These are phyloP conservation scores for Chrysomallon squamiferum DNA, from an alignment of 1,140 invertebrate genomes.

Conservation along the genomic window DNA sequence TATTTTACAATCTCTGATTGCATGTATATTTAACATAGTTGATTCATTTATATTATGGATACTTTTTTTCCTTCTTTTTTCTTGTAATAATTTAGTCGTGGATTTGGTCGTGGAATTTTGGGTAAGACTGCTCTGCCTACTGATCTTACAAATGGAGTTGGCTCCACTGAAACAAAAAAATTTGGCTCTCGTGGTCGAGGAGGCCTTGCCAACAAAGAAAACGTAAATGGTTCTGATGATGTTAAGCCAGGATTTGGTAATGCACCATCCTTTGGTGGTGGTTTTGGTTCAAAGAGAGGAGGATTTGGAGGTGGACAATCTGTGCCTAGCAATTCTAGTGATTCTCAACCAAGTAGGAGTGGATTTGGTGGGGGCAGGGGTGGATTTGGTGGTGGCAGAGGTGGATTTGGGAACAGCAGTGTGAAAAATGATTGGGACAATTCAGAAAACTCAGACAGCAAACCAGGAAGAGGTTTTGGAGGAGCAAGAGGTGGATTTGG, in stretches of 20 bases:
- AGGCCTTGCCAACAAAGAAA: not conserved
- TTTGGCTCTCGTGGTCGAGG: slow-evolving; percentile 3
- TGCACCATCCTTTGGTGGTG: not conserved
- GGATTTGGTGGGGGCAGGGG: slow-evolving; percentile 9
- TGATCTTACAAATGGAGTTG: slow-evolving; percentile 2
- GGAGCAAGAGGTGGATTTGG: slow-evolving; percentile 16
- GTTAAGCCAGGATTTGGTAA: slow-evolving; percentile 1
- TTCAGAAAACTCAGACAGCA: slow-evolving; percentile 6
- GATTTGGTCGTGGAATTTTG: slow-evolving; percentile 11
- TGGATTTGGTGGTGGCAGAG: slow-evolving; percentile 8
- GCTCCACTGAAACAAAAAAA: slow-evolving; percentile 1
- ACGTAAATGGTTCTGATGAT: slow-evolving; percentile 5
- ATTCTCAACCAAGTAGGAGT: not conserved
- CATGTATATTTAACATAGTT: too few species aligned
- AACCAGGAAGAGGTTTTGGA: slow-evolving; percentile 12
- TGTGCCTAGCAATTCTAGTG: not conserved
- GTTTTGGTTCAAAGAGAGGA: slow-evolving; percentile 7
- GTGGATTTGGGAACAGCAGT: slow-evolving; percentile 14
- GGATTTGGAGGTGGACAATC: slow-evolving; percentile 10
- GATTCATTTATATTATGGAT: too few species aligned
- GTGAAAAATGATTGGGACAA: slow-evolving; percentile 6
- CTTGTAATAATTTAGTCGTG: not conserved
- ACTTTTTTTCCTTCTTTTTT: too few species aligned
- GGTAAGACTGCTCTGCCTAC: not conserved
- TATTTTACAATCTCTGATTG: too few species aligned